Base-by-base conservation (phyloP, 2,113 vertebrate genomes). In the Phasianus colchicus region DNA sequence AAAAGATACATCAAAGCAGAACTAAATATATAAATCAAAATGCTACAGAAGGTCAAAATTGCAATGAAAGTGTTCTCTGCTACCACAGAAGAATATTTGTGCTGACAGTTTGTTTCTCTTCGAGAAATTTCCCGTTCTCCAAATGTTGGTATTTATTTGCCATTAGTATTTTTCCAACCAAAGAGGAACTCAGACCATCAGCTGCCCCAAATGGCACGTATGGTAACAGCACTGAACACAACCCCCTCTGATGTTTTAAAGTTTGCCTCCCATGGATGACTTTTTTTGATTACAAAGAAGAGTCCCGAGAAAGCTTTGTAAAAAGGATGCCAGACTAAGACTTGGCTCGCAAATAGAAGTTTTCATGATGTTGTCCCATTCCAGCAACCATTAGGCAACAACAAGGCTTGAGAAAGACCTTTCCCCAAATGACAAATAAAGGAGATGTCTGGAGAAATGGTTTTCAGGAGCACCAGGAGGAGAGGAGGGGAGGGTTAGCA, bases 1-100 rank as follows among this genome's bases (percentile, higher is more conserved):
- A 75, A 95, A 91, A 93, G 52, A 89, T 50, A 93, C 74, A 94
- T 84, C 93, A 95, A 89, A 86, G 64, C 81, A 89, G 50, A 87
- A 79, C 63, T 25, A 83, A 72, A 80, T 40, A 72, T 45, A 54
- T 77, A 71, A 90, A 93, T 74, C 88, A 89, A 92, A 95, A 86
- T 7, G 67, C 45, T 77, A 34, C 64, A 80, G 89, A 92, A 95
- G 90, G 88, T 95, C 88, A 91, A 63, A 89, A 90, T 9, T 70
- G 38, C 88, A 77, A 11, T 2, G 3, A 86, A 91, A 52, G 30
- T 22, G 61, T 91, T 54, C 48, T 72, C 64, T 60, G 48, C 86
- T 93, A 92, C 94, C 92, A 2, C 58, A 83, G 40, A 45, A 91
- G 91, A 94, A 89, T 89, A 86, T 86, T 96, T 94, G 71, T 64